A percentile compares a stretch with the other conserved stretches of the same genome.
Conservation (phyloP, 2,113 vertebrate species). For the Muntiacus muntjak region DNA sequence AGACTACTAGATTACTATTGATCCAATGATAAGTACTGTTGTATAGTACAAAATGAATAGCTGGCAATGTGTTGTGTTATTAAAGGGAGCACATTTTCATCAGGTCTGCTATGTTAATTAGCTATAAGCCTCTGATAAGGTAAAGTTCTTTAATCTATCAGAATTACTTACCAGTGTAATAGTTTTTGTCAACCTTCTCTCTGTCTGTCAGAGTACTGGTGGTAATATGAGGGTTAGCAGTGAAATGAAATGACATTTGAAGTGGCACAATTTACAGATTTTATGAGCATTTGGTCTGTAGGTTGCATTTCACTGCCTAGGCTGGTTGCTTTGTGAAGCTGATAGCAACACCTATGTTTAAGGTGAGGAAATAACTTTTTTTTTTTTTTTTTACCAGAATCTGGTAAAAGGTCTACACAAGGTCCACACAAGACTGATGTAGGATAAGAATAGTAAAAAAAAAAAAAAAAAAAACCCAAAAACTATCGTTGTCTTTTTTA, state of each 20-base stretch:
- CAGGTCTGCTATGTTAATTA: neutral
- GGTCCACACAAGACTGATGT: neutral
- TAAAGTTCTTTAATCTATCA: neutral
- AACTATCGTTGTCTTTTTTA: neutral
- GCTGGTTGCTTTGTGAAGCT: neutral
- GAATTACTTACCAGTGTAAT: neutral
- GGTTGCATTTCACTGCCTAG: neutral
- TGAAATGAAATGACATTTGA: neutral
- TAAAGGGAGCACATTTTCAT: neutral
- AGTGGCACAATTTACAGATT: neutral
- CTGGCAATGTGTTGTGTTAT: neutral
- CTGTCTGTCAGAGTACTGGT: neutral
- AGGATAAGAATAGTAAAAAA: neutral
- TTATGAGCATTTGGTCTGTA: neutral
- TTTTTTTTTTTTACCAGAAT: neutral
- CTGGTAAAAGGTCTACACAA: neutral
- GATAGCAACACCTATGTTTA: neutral
- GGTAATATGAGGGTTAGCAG: neutral
- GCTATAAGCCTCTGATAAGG: neutral
- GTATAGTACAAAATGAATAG: neutral
- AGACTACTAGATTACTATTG: neutral
- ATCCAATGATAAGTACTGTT: neutral
- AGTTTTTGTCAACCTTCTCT: neutral
- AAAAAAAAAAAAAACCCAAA: too few relatives aligned
- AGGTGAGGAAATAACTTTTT: neutral